Evolutionary conservation across 2,113 vertebrate genomes (phyloP).

Genomic region (Lasiurus cinereus): DNA sequence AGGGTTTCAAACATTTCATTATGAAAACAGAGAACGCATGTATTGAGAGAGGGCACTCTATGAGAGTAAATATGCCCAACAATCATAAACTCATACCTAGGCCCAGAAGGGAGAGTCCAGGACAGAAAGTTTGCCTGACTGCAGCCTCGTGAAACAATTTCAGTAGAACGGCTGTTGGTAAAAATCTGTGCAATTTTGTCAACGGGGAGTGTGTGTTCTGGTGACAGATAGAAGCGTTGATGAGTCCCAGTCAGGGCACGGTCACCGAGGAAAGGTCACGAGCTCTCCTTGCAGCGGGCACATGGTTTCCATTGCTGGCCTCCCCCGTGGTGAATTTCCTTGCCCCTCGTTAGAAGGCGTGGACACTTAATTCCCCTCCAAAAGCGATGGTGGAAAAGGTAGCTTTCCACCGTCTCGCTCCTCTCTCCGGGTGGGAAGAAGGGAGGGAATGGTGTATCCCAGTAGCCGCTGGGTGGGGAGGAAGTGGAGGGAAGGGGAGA

Average conservation of each 20-base stretch:
- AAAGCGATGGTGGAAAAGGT: neutral
- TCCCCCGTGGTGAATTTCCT: constrained; percentile 18
- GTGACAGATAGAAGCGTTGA: neutral
- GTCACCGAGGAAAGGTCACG: constrained; percentile 40
- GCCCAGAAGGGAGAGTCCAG: neutral
- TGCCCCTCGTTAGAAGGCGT: constrained; percentile 30
- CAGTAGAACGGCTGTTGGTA: constrained; percentile 27
- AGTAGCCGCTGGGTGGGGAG: neutral
- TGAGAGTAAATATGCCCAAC: neutral
- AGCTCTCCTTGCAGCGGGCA: neutral
- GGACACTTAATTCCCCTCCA: neutral
- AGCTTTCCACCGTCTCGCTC: neutral
- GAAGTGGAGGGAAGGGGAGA: neutral
- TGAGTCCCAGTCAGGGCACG: constrained; percentile 16
- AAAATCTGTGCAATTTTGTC: constrained; percentile 37
- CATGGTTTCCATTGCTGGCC: constrained; percentile 46
- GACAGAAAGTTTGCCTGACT: constrained; percentile 58
- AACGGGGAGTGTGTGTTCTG: constrained; percentile 26
- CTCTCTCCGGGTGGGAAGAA: neutral
- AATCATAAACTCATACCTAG: neutral
- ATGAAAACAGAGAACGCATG: neutral
- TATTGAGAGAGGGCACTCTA: neutral
- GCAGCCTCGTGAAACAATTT: neutral
- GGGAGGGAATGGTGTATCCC: constrained; percentile 11
- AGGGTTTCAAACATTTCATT: neutral